Evolutionary conservation across 2,113 vertebrate species (phyloP).

Genomic region (Microcebus jonahi): DNA sequence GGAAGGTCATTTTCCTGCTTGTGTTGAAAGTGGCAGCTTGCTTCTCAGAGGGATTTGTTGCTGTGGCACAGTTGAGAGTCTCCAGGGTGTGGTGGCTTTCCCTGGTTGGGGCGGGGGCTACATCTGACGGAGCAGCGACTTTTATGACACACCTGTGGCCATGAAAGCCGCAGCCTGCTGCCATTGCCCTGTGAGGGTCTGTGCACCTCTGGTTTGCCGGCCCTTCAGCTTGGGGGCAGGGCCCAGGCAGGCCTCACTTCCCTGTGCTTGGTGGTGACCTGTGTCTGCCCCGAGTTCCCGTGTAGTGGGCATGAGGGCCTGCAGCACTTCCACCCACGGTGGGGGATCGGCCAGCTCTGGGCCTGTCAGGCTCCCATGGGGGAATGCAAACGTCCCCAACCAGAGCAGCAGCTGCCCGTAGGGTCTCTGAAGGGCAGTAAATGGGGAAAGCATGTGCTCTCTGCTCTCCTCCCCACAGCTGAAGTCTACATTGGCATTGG

Average conservation of each 20-base stretch:
- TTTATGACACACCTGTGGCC: neutral
- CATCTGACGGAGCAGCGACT: accelerated
- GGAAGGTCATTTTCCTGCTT: neutral
- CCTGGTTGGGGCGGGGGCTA: accelerated
- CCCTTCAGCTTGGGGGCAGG: neutral
- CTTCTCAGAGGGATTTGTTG: neutral
- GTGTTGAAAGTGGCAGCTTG: neutral
- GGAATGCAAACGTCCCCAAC: neutral
- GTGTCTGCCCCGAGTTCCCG: neutral
- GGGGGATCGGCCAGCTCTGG: neutral
- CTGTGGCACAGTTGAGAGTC: accelerated
- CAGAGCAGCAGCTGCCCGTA: neutral
- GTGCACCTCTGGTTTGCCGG: neutral
- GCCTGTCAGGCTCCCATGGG: neutral
- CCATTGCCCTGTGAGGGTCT: neutral
- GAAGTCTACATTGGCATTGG: conserved; percentile 98
- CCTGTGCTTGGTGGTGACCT: neutral
- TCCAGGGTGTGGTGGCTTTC: accelerated
- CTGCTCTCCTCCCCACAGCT: conserved; percentile 83
- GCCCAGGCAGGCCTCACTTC: neutral
- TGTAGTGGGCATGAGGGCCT: neutral
- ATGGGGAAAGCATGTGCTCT: conserved; percentile 18
- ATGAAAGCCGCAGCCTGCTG: neutral
- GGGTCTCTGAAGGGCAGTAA: neutral
- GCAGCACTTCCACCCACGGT: neutral